Percentiles rank a stretch among this genome's conserved stretches.
These are phyloP conservation scores for Anoura caudifer DNA, from an alignment of 2,113 vertebrate species.

Conservation along the genomic window DNA sequence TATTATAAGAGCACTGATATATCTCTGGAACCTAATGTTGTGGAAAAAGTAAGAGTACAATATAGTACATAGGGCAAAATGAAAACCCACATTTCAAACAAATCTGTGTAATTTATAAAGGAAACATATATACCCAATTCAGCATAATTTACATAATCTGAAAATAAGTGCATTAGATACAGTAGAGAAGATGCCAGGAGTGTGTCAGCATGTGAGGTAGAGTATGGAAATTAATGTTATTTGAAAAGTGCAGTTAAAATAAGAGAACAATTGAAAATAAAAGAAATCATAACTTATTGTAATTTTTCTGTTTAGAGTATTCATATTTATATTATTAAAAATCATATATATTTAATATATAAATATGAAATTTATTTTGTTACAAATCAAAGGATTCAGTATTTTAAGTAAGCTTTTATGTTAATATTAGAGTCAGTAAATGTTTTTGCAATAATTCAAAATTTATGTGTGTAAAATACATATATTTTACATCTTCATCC, in stretches of 20 bases:
- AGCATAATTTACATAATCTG: not conserved
- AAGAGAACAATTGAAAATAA: not conserved
- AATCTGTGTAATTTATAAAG: not conserved
- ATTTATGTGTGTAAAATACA: not conserved
- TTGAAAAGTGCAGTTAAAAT: not conserved
- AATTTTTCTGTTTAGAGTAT: not conserved
- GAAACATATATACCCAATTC: not conserved
- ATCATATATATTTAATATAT: not conserved
- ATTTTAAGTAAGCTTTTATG: not conserved
- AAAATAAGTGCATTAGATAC: not conserved
- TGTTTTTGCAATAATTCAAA: not conserved
- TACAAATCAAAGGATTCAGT: not conserved
- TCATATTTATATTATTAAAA: slow-evolving; percentile 1
- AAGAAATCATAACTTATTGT: not conserved
- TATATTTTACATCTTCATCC: not conserved
- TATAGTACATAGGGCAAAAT: not conserved
- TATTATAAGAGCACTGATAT: not conserved
- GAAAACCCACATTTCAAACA: not conserved
- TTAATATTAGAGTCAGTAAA: not conserved
- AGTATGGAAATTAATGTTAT: not conserved
- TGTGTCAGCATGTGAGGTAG: not conserved
- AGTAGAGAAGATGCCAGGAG: not conserved
- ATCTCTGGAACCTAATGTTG: not conserved
- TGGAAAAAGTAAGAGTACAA: not conserved
- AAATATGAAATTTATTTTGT: not conserved